Evolutionary conservation across 2,797 vertebrate species (phyloP).

Genomic region (Streptopelia turtur): DNA sequence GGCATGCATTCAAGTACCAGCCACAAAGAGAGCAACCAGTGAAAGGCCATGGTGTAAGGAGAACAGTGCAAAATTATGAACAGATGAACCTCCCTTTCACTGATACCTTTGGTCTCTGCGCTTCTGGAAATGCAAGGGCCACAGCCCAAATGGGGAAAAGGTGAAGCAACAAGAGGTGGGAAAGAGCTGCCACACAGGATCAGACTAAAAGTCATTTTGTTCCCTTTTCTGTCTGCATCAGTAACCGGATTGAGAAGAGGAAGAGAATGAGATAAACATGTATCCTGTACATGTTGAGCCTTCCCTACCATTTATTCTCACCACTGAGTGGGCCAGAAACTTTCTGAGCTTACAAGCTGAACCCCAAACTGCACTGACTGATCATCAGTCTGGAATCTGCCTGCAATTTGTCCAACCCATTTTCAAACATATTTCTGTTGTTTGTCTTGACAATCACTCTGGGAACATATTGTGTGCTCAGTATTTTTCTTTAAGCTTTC

Average conservation of each 20-base stretch:
- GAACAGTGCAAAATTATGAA: not conserved
- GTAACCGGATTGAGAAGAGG: not conserved
- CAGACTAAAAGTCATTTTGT: no score
- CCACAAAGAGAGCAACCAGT: not conserved
- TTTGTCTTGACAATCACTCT: not conserved
- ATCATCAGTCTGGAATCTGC: not conserved
- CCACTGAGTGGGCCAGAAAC: no score
- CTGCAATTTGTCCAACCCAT: not conserved
- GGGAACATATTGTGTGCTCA: not conserved
- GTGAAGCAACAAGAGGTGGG: not conserved
- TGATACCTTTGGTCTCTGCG: accelerated
- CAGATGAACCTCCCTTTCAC: not conserved
- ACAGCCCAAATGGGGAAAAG: not conserved
- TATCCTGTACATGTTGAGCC: not conserved
- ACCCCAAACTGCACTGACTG: not conserved
- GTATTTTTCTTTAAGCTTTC: not conserved
- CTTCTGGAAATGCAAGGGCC: not conserved
- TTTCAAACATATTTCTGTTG: not conserved
- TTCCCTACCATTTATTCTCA: not conserved
- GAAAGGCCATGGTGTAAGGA: not conserved
- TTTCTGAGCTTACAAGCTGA: not conserved
- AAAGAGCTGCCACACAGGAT: no score
- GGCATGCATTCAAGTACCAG: not conserved
- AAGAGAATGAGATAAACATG: not conserved
- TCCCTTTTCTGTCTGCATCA: no score